Conservation (phyloP, 1,140 invertebrate species). For the Rhopalosiphum maidis region DNA sequence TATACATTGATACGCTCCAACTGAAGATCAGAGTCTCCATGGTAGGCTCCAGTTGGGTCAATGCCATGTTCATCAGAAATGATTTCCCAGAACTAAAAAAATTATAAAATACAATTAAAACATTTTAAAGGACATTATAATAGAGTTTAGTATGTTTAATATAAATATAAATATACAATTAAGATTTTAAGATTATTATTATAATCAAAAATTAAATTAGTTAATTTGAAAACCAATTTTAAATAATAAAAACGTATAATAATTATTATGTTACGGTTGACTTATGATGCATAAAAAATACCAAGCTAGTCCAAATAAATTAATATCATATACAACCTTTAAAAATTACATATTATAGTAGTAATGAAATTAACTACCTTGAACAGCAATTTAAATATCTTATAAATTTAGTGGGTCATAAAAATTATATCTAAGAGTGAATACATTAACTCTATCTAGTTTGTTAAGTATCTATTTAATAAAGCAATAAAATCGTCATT, state of each 20-base stretch:
- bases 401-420: background rate
- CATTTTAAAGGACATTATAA: background rate
- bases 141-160: background rate
- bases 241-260: background rate
- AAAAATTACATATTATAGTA: background rate
- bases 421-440: background rate
- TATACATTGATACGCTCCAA: slow-evolving; percentile 91
- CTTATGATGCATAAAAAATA: background rate
- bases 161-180: background rate
- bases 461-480: background rate
- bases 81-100: slow-evolving; percentile 82
- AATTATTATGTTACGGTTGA: slow-evolving; percentile 5
- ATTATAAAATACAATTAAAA: background rate
- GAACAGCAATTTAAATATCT: background rate
- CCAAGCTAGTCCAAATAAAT: background rate
- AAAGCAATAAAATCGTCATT: background rate
- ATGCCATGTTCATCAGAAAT: slow-evolving; percentile 93
- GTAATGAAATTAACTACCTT: background rate
- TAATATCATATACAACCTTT: background rate
- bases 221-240: background rate
- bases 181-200: background rate
- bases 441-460: background rate
- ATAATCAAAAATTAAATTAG: background rate
- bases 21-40: slow-evolving; percentile 86
- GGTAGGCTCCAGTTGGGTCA: slow-evolving; percentile 84